Evolutionary conservation across 92 coral and sea anemone genomes (phyloP).

Genomic region (Bergia sp.): DNA sequence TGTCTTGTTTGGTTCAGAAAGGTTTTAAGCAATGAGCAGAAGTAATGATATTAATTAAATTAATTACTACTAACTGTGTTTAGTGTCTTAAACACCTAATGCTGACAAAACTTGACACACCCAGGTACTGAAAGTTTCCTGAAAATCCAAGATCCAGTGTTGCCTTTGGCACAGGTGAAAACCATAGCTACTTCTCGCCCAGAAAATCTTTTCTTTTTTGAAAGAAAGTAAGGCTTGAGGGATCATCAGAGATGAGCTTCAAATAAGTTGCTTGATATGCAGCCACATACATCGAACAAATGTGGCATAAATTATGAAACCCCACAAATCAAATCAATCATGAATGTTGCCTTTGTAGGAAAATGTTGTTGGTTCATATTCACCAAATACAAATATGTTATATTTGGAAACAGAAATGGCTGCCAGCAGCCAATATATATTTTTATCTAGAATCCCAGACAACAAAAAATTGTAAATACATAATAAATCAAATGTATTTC

Average conservation of each 20-base stretch:
- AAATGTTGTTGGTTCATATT: neutral
- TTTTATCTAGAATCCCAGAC: constrained; percentile 8
- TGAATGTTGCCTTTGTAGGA: neutral
- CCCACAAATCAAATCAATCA: neutral
- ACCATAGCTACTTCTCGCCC: neutral
- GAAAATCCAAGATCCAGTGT: neutral
- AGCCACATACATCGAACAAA: neutral
- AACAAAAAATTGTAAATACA: constrained; percentile 30
- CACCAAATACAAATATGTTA: neutral
- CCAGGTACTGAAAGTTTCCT: neutral
- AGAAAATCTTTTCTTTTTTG: neutral
- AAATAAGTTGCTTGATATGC: neutral
- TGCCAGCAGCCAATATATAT: constrained; percentile 25
- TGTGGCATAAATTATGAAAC: neutral
- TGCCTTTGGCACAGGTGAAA: neutral
- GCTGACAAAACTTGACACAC: neutral
- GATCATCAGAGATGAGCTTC: neutral
- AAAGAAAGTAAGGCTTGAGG: neutral
- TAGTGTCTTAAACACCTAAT: constrained; percentile 17
- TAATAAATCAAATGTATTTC: neutral
- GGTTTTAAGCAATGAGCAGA: constrained; percentile 29
- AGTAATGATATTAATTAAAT: neutral
- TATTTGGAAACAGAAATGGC: neutral
- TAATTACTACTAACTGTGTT: neutral
- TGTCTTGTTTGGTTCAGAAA: constrained; percentile 12